phyloP scores from a whole-genome alignment of 2,797 vertebrate genomes.

The Chloroceryle amazona region DNA sequence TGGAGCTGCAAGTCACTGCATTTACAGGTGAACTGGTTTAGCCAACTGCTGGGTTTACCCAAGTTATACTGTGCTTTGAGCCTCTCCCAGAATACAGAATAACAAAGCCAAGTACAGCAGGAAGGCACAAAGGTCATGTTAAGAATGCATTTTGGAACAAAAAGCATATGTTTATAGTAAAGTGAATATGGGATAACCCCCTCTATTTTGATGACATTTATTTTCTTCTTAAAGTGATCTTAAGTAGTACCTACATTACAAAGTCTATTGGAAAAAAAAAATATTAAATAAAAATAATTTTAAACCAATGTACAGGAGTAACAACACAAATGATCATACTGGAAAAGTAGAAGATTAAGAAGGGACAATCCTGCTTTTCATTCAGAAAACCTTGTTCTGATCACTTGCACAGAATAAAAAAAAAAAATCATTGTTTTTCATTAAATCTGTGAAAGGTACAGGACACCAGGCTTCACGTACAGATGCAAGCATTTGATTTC shows the following conservation, averaged over 20 bases:
- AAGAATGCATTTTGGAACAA: background rate
- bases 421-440: background rate
- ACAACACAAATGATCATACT: background rate
- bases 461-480: background rate
- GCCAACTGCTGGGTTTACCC: constrained; percentile 58
- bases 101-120: constrained; percentile 79
- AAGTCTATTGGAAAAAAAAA: background rate
- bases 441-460: background rate
- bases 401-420: background rate
- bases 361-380: background rate
- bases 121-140: background rate
- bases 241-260: background rate
- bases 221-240: background rate
- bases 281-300: background rate
- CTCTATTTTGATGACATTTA: background rate
- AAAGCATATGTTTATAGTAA: background rate
- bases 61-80: constrained; percentile 70
- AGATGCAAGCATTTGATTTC: background rate
- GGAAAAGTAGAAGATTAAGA: background rate
- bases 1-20: constrained; percentile 82
- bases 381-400: background rate
- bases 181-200: background rate
- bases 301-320: background rate
- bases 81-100: constrained; percentile 68
- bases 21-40: constrained; percentile 77